These are phyloP conservation scores for Lonchura striata DNA, from an alignment of 2,113 vertebrate species.

Conservation along the genomic window DNA sequence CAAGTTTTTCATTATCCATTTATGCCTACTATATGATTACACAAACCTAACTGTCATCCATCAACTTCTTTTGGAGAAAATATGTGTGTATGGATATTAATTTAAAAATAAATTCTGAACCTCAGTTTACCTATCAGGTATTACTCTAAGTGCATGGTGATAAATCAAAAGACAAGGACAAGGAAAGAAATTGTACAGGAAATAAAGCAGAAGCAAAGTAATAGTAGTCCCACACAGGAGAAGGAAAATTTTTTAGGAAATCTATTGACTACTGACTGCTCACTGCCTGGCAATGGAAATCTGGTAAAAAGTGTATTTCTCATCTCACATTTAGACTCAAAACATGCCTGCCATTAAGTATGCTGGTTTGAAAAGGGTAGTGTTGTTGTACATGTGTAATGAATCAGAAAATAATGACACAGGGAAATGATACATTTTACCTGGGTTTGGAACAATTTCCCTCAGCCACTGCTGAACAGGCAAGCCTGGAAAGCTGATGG, in stretches of 20 bases:
- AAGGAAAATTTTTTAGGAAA: not conserved
- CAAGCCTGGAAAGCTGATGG: not conserved
- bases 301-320: not conserved
- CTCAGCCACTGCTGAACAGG: not conserved
- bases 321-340: not conserved
- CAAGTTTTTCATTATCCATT: not conserved
- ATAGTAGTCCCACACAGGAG: not conserved
- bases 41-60: not conserved
- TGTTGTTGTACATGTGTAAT: fast-evolving
- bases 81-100: not conserved
- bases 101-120: not conserved
- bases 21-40: not conserved
- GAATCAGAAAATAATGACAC: not conserved
- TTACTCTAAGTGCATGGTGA: not conserved
- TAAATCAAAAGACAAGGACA: not conserved
- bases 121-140: not conserved
- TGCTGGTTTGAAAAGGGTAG: not conserved
- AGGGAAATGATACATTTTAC: fast-evolving
- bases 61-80: not conserved
- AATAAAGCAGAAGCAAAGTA: not conserved
- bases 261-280: not conserved
- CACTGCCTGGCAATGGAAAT: not conserved
- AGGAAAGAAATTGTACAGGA: not conserved
- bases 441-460: not conserved
- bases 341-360: not conserved